These are phyloP conservation scores for Chrysotoxum bicinctum DNA, from an alignment of 2,888 invertebrate genomes.

Conservation along the genomic window DNA sequence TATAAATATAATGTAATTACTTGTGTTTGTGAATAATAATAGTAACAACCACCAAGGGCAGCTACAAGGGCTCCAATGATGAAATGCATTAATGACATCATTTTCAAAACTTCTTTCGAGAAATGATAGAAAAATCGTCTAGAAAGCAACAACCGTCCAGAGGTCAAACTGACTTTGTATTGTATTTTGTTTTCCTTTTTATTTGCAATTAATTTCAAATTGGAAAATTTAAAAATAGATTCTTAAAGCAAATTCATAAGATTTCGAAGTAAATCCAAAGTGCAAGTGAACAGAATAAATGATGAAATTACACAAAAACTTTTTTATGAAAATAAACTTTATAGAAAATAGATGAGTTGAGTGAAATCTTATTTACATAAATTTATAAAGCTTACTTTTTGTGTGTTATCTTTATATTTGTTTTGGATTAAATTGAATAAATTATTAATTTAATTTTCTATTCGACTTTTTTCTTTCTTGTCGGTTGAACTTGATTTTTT, in stretches of 20 bases:
- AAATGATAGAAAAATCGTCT: not conserved
- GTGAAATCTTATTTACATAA: not conserved
- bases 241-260: not conserved
- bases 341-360: not conserved
- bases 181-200: conserved; percentile 1
- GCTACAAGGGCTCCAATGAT: conserved; percentile 78
- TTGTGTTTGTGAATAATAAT: conserved; percentile 78
- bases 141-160: not conserved
- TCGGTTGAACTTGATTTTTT: conserved; percentile 4
- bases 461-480: not conserved
- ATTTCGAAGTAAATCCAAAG: not conserved
- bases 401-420: not conserved
- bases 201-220: conserved; percentile 14
- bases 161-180: conserved; percentile 17
- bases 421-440: conserved; percentile 3
- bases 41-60: conserved; percentile 78
- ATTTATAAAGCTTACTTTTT: conserved; percentile 32
- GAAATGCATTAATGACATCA: conserved; percentile 75
- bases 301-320: conserved; percentile 15
- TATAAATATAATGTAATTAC: conserved; percentile 75
- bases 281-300: not conserved
- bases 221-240: conserved; percentile 24
- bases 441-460: not conserved
- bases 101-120: not conserved
- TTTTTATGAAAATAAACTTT: not conserved